These are phyloP conservation scores for Drosophila imparisetae DNA, from an alignment of 2,888 invertebrate species.

Conservation along the genomic window DNA sequence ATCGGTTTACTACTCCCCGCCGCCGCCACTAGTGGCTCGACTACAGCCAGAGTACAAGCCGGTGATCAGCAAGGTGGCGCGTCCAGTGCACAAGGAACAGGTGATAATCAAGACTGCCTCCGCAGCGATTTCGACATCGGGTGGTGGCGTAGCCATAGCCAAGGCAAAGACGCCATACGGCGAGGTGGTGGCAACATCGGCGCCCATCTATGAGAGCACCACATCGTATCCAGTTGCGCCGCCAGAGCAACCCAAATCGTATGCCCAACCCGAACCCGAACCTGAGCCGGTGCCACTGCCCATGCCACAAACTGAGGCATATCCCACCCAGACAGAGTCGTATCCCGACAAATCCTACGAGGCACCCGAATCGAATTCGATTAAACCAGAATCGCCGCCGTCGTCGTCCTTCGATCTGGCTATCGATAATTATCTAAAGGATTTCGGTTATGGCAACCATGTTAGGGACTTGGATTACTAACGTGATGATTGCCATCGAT, in stretches of 20 bases:
- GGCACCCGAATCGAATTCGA: slow-evolving; percentile 28
- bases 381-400: slow-evolving; percentile 41
- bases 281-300: slow-evolving; percentile 26
- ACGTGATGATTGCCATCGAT: slow-evolving; percentile 5
- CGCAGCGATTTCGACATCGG: slow-evolving; percentile 46
- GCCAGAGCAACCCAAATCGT: slow-evolving; percentile 32
- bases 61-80: slow-evolving; percentile 23
- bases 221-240: slow-evolving; percentile 46
- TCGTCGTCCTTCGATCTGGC: slow-evolving; percentile 63
- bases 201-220: slow-evolving; percentile 57
- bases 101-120: slow-evolving; percentile 35
- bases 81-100: slow-evolving; percentile 1
- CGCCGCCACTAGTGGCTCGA: slow-evolving; percentile 2
- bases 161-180: slow-evolving; percentile 62
- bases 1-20: slow-evolving; percentile 32
- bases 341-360: slow-evolving; percentile 60
- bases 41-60: slow-evolving; percentile 28
- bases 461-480: slow-evolving; percentile 64
- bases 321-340: slow-evolving; percentile 44
- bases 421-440: slow-evolving; percentile 72
- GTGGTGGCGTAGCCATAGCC: slow-evolving; percentile 55
- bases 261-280: slow-evolving; percentile 13
- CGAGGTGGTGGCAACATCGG: slow-evolving; percentile 59
- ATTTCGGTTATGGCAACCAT: slow-evolving; percentile 71
- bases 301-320: slow-evolving; percentile 49